Evolutionary conservation across 1,140 invertebrate species (phyloP).

Genomic region (Tribolium madens): DNA sequence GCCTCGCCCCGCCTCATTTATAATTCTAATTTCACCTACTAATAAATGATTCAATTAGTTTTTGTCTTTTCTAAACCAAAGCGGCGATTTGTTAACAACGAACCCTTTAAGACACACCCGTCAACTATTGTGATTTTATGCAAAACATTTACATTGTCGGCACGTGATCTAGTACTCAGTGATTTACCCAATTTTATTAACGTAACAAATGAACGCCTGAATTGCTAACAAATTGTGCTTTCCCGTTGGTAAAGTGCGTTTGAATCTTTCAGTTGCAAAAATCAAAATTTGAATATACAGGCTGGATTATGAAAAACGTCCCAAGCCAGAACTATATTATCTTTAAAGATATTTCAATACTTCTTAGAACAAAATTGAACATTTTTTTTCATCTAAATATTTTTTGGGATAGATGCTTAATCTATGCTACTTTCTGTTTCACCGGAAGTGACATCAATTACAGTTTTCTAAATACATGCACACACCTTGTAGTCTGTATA

Average conservation of each 20-base stretch:
- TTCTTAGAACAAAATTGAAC: no score
- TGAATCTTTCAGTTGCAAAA: background rate
- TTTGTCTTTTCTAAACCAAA: slow-evolving; percentile 45
- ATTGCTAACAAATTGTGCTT: slow-evolving; percentile 17
- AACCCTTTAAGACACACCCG: slow-evolving; percentile 31
- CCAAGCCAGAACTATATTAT: no score
- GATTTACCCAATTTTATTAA: slow-evolving; percentile 28
- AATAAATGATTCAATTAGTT: slow-evolving; percentile 54
- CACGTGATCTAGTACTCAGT: slow-evolving; percentile 3
- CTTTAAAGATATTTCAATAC: no score
- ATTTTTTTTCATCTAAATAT: no score
- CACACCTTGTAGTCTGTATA: no score
- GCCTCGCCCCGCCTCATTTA: slow-evolving; percentile 51
- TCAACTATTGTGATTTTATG: slow-evolving; percentile 14
- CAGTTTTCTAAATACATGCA: no score
- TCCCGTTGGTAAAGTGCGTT: background rate
- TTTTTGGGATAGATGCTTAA: no score
- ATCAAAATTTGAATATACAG: background rate
- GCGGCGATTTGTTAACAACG: slow-evolving; percentile 32
- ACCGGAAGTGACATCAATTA: no score
- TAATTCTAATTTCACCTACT: slow-evolving; percentile 54
- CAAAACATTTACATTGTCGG: slow-evolving; percentile 36
- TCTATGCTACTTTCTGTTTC: no score
- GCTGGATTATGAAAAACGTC: no score
- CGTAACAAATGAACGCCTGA: slow-evolving; percentile 2